Conservation (phyloP, 2,797 vertebrate genomes). For the Cuculus canorus region DNA sequence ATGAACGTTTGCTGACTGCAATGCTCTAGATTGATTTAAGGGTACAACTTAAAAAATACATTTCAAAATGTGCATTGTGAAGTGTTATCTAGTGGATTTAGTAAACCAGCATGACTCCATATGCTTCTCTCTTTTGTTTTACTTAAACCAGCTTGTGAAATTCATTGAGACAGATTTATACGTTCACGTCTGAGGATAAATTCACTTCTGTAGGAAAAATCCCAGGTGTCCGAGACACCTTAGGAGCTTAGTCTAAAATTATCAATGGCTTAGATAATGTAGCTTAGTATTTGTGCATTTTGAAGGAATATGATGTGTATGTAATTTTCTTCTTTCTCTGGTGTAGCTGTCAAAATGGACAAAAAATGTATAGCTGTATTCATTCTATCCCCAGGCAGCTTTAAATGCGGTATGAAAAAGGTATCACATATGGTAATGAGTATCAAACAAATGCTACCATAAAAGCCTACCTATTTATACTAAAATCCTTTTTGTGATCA, state of each 20-base stretch:
- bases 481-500: slow-evolving; percentile 23
- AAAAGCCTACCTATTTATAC: slow-evolving; percentile 39
- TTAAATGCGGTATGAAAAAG: background rate
- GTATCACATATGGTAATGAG: slow-evolving; percentile 39
- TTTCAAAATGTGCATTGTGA: background rate
- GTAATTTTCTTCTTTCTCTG: slow-evolving; percentile 14
- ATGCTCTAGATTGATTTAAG: background rate
- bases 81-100: background rate
- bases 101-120: background rate
- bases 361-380: slow-evolving; percentile 11
- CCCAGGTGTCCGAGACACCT: background rate
- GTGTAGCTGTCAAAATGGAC: background rate
- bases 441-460: slow-evolving; percentile 29
- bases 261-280: background rate
- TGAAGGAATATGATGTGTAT: background rate
- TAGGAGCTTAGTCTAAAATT: background rate
- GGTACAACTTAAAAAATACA: background rate
- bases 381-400: background rate
- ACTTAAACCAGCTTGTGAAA: background rate
- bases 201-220: background rate
- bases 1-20: background rate
- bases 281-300: background rate
- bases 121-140: background rate
- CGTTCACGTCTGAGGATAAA: background rate
- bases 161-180: background rate